Evolutionary conservation across 1,140 invertebrate species (phyloP).

Genomic region (Thaumetopoea pityocampa): DNA sequence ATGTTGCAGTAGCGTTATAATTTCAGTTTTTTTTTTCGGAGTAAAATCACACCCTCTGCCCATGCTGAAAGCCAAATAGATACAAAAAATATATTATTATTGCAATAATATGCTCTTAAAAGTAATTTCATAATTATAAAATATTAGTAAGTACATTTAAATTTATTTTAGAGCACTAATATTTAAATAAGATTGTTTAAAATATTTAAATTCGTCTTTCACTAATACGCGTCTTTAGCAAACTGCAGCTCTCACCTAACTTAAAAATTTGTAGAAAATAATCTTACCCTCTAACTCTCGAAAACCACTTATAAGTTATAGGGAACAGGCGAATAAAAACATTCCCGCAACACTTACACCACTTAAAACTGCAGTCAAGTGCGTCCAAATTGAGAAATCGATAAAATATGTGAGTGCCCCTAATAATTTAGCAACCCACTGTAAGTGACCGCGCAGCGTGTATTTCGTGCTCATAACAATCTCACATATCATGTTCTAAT

Average conservation of each 20-base stretch:
- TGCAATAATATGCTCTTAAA: background rate
- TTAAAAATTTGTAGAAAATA: background rate
- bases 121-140: background rate
- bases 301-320: background rate
- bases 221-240: background rate
- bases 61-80: background rate
- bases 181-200: no score
- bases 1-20: slow-evolving; percentile 1
- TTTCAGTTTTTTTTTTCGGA: background rate
- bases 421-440: no score
- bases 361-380: slow-evolving; percentile 3
- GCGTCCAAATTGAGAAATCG: no score
- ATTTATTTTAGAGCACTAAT: no score
- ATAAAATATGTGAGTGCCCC: no score
- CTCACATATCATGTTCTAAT: no score
- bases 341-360: background rate
- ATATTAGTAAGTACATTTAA: background rate
- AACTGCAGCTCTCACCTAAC: background rate
- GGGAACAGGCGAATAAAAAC: background rate
- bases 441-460: no score
- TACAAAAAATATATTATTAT: background rate
- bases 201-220: no score
- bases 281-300: background rate
- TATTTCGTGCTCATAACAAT: no score
- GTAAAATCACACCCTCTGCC: no score